Base-by-base conservation (phyloP, 92 coral and sea anemone genomes). In the Scolanthus callimorphus region DNA sequence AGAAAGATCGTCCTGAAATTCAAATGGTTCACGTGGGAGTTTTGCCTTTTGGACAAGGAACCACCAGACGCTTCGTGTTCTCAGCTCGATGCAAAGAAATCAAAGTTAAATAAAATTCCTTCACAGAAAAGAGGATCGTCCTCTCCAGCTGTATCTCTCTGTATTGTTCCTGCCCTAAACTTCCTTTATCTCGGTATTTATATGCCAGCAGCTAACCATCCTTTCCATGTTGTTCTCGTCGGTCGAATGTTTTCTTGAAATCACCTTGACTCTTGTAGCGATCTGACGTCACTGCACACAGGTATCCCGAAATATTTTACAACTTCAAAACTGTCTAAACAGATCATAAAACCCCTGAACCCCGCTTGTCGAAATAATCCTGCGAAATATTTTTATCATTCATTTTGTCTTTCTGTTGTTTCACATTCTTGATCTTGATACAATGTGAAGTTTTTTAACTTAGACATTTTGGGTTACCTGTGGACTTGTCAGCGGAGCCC, bases 121-220 rank as follows among this genome's bases (percentile, higher is more conserved):
- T n/a, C n/a, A n/a, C n/a, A n/a, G n/a, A 34, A 34, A 34, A 34
- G 41, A 34, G 41, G 8, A 34, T 6, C 6, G 6, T 34, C 41
- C 41, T 34, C 15, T 15, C 41, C 6, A 6, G 41, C 15, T 34
- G 41, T 34, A 6, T 15, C 15, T 15, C 8, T 34, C 15, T 34
- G 15, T 34, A 4, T 9, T 6, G 17, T 46, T 9, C 17, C 17
- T 46, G 8, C 23, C 22, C 17, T 15, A 15, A 34, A 46, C 17
- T 21, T 6, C 52, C 22, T 9, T 6, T 9, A 46, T 21, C 4
- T 39, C 63, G 71, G 71, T 80, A 54, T 76, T 65, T 83, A 80
- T 65, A 87, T 69, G 84, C 74, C 92, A 76, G 63, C 67, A 69
- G n/a, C n/a, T n/a, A n/a, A n/a, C n/a, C n/a, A n/a, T n/a, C n/a